Conservation (phyloP, 64 coral and sea anemone genomes). For the Porites australiensis region DNA sequence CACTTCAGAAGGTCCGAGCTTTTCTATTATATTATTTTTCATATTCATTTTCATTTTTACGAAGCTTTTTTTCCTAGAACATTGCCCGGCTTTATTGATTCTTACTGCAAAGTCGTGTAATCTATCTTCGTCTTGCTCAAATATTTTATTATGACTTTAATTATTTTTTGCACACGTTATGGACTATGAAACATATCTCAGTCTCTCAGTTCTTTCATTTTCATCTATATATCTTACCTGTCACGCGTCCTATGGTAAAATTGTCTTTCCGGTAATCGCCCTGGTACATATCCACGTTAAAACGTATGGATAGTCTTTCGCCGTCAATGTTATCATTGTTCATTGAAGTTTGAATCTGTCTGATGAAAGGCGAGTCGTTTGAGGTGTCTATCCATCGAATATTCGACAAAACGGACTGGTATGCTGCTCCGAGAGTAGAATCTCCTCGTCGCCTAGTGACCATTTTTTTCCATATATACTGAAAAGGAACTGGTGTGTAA, state of each 20-base stretch:
- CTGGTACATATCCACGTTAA: constrained; percentile 54
- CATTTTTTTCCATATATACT: constrained; percentile 60
- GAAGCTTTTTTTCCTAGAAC: no score
- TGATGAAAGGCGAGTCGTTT: constrained; percentile 1
- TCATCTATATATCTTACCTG: constrained; percentile 1
- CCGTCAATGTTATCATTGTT: not conserved
- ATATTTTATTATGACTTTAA: no score
- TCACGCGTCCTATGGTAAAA: constrained; percentile 37
- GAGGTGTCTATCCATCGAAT: constrained; percentile 22
- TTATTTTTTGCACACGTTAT: no score
- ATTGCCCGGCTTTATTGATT: no score
- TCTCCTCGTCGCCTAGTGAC: not conserved
- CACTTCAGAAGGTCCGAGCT: no score
- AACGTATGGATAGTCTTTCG: constrained; percentile 28
- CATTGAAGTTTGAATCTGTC: constrained; percentile 13
- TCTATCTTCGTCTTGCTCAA: no score
- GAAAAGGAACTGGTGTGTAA: constrained; percentile 54
- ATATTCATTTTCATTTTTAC: no score
- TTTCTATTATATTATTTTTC: no score
- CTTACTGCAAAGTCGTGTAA: no score
- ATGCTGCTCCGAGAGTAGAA: not conserved
- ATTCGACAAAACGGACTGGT: constrained; percentile 34
- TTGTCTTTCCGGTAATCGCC: not conserved
- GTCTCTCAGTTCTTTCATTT: no score
- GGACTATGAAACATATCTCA: no score